Evolutionary conservation across 2,888 invertebrate species (phyloP).

Genomic region (Cremastinae sp.): DNA sequence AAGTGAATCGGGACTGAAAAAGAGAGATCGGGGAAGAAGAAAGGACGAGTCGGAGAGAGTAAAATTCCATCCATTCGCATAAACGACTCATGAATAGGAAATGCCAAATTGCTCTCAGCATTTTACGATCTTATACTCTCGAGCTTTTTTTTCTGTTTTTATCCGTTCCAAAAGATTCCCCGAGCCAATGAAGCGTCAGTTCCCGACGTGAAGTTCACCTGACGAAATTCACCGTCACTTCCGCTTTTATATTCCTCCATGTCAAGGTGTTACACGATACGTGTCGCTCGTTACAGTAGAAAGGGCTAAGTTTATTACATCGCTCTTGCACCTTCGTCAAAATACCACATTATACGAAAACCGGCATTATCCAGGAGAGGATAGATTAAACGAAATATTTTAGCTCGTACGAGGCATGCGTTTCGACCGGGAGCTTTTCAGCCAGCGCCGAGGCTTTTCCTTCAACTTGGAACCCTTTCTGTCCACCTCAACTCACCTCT

Average conservation of each 20-base stretch:
- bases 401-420: constrained; percentile 8
- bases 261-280: neutral
- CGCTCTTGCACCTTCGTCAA: constrained; percentile 1
- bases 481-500: neutral
- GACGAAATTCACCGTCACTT: constrained; percentile 49
- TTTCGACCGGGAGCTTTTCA: constrained; percentile 13
- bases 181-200: constrained; percentile 55
- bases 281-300: constrained; percentile 26
- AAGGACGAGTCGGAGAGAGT: constrained; percentile 43
- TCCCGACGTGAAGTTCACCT: constrained; percentile 39
- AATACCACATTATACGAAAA: constrained; percentile 19
- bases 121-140: constrained; percentile 45
- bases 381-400: constrained; percentile 24
- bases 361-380: neutral
- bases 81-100: constrained; percentile 62
- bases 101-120: constrained; percentile 59
- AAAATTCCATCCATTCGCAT: constrained; percentile 60
- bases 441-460: constrained; percentile 16
- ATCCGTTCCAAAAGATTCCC: constrained; percentile 20
- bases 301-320: neutral
- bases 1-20: constrained; percentile 46
- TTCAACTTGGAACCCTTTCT: constrained; percentile 24
- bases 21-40: constrained; percentile 43
- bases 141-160: constrained; percentile 5
- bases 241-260: constrained; percentile 26